Evolutionary conservation across 2,113 vertebrate species (phyloP).

Genomic region (Platysternon megacephalum): DNA sequence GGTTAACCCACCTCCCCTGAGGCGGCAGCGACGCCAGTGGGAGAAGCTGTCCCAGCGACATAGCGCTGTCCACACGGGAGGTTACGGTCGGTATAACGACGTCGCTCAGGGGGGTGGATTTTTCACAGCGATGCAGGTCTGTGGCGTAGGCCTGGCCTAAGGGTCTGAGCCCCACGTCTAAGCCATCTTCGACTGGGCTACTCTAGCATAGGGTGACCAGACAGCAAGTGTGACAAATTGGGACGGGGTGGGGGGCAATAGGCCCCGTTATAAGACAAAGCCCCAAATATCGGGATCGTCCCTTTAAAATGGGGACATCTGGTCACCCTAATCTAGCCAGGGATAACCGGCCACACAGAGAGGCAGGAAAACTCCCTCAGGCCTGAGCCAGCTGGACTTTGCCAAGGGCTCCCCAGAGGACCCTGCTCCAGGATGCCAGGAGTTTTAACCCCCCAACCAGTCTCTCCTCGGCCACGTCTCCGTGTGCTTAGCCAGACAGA

Average conservation of each 20-base stretch:
- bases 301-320: too few relatives aligned
- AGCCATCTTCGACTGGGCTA: rapidly evolving
- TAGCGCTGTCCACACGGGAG: too few relatives aligned
- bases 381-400: neutral
- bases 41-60: too few relatives aligned
- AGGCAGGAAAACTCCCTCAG: neutral
- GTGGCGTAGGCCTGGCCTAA: too few relatives aligned
- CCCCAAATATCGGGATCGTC: neutral
- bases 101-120: too few relatives aligned
- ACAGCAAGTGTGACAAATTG: too few relatives aligned
- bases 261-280: neutral
- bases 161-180: neutral
- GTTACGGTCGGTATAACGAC: too few relatives aligned
- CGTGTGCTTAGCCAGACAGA: neutral
- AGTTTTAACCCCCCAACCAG: too few relatives aligned
- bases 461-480: neutral
- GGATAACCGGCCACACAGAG: neutral
- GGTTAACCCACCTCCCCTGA: too few relatives aligned
- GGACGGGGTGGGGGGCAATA: too few relatives aligned
- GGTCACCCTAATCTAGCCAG: neutral
- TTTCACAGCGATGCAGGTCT: neutral
- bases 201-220: neutral
- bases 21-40: rapidly evolving
- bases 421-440: neutral
- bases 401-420: neutral